Base-by-base conservation (phyloP, 2,888 invertebrate genomes). In the Latrodectus hesperus region DNA sequence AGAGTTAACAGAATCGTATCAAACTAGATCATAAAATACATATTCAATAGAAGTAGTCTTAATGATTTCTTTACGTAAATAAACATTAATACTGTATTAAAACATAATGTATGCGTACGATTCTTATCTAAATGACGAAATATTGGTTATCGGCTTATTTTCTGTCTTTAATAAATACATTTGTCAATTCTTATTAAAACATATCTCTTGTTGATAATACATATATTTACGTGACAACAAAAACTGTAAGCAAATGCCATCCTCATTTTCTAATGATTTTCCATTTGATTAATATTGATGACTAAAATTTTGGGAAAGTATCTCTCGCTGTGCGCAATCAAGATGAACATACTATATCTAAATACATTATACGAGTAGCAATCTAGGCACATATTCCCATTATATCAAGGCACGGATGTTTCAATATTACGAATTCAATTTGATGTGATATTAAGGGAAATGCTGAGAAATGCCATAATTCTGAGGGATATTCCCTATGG, bases 401-500 rank as follows among this genome's bases (percentile, higher is more conserved):
- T 60, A 60, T 6, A 60, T 60, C 60, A 60, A 60, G 14, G 60
- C 60, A 60, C 60, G 60, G 38, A 38, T 60, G 60, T 60, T 65
- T 65, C 17, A 65, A 64, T 60, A 49, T 76, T 76, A 65, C 49
- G 65, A 67, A 17, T 68, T 52, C 68, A 67, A 77, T 77, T 77
- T 68, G 77, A 68, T 72, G 72, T 60, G 72, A 72, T 70, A 80
- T 72, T 72, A 80, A 52, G 22, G 67, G 51, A 49, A 67, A 77
- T 51, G 14, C 49, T 49, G 26, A 49, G n/a, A 12, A 10, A 10
- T n/a, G 14, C 77, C 72, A 70, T 73, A 80, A 80, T 80, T 80
- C 80, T 72, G 51, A 51, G 38, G 64, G 64, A 72, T 80, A 72
- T 72, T 65, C 64, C 64, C 72, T 51, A 64, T 49, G 3, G 64